Evolutionary conservation across 2,888 invertebrate genomes (phyloP).

Genomic region (Spodoptera picta): DNA sequence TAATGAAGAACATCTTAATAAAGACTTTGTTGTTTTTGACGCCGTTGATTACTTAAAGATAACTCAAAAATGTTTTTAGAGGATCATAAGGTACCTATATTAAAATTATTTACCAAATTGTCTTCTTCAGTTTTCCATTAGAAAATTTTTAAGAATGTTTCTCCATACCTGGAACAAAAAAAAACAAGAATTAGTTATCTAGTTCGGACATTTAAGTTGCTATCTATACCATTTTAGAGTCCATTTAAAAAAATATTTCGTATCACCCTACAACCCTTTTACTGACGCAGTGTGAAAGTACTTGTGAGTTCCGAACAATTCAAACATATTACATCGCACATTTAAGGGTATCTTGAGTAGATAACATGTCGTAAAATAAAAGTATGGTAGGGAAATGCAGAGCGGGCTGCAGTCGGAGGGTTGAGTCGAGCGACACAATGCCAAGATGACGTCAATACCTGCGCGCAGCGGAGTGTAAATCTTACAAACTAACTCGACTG

Average conservation of each 20-base stretch:
- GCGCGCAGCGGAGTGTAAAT: constrained; percentile 30
- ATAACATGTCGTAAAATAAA: constrained; percentile 79
- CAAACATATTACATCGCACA: constrained; percentile 70
- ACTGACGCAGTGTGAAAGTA: constrained; percentile 44
- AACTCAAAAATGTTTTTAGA: neutral
- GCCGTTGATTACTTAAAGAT: neutral
- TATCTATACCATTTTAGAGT: constrained; percentile 37
- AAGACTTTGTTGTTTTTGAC: constrained; percentile 16
- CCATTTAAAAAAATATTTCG: constrained; percentile 45
- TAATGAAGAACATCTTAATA: constrained; percentile 4
- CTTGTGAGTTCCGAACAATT: constrained; percentile 70
- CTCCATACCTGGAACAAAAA: constrained; percentile 52
- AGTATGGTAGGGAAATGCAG: constrained; percentile 63
- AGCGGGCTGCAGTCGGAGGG: constrained; percentile 60
- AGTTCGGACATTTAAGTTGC: constrained; percentile 9
- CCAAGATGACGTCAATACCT: constrained; percentile 42
- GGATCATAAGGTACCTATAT: neutral
- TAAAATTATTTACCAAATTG: neutral
- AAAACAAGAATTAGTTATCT: constrained; percentile 24
- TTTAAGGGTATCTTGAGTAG: constrained; percentile 74
- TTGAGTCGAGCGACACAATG: constrained; percentile 53
- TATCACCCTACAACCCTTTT: constrained; percentile 53
- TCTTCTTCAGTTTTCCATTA: neutral
- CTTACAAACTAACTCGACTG: constrained; percentile 22
- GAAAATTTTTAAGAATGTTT: neutral